These are phyloP conservation scores for Ditylenchus weischeri DNA, from an alignment of 2,888 invertebrate species.

Conservation along the genomic window DNA sequence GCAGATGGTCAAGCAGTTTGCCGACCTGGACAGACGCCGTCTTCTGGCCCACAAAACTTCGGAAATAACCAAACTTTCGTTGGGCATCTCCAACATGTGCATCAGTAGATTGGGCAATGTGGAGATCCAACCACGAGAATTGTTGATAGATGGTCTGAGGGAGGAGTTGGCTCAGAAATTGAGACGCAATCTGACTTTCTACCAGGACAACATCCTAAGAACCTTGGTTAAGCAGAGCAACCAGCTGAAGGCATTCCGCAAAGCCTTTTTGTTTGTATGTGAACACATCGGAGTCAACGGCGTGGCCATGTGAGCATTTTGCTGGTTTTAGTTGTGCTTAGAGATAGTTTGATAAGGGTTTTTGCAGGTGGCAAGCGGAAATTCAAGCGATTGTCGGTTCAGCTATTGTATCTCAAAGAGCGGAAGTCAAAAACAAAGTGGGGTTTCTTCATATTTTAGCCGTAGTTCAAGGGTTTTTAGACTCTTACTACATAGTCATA, in stretches of 20 bases:
- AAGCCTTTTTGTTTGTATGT: conserved; percentile 48
- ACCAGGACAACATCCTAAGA: conserved; percentile 20
- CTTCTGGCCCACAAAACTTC: conserved; percentile 44
- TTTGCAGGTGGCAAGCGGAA: conserved; percentile 21
- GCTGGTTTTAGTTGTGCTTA: too few relatives aligned
- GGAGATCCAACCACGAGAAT: conserved; percentile 34
- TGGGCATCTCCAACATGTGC: conserved; percentile 41
- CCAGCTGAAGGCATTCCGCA: conserved; percentile 29
- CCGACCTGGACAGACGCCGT: conserved; percentile 38
- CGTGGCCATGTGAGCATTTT: conserved; percentile 38
- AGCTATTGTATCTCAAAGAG: neutral
- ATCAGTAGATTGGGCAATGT: conserved; percentile 36
- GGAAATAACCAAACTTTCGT: conserved; percentile 43
- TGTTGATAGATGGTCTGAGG: conserved; percentile 48
- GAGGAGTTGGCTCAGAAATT: conserved; percentile 43
- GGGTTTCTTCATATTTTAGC: conserved; percentile 1
- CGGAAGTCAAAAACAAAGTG: conserved; percentile 2
- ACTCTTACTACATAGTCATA: too few relatives aligned
- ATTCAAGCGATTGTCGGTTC: conserved; percentile 14
- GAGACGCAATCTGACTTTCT: conserved; percentile 8
- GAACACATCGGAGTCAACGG: conserved; percentile 52
- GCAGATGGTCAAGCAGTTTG: conserved; percentile 31
- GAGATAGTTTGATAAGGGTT: too few relatives aligned
- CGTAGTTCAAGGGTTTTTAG: too few relatives aligned
- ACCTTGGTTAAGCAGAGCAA: conserved; percentile 17